Evolutionary conservation across 2,113 vertebrate genomes (phyloP).

Genomic region (Marmota monax): DNA sequence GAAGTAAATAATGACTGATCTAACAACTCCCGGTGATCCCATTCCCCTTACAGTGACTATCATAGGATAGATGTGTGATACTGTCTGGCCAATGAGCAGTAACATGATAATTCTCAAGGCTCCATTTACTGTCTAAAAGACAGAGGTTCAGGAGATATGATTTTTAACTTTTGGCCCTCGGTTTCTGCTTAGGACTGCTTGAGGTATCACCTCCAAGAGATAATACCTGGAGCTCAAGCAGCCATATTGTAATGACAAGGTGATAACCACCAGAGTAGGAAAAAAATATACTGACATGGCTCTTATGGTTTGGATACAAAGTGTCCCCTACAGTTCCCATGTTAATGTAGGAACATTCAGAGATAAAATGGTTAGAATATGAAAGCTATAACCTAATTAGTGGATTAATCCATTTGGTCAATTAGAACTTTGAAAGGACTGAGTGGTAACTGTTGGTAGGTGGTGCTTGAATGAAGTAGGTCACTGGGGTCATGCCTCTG

Average conservation of each 20-base stretch:
- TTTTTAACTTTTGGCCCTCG: not conserved
- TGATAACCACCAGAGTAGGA: not conserved
- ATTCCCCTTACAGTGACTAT: not conserved
- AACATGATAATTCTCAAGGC: not conserved
- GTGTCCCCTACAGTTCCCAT: too few species aligned
- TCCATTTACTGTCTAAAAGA: not conserved
- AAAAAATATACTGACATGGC: not conserved
- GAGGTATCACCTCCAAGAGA: too few species aligned
- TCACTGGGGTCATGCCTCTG: too few species aligned
- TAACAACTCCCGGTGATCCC: not conserved
- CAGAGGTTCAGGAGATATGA: not conserved
- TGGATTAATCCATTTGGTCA: too few species aligned
- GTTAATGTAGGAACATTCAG: too few species aligned
- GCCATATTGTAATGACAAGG: conserved; percentile 2
- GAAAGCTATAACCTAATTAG: too few species aligned
- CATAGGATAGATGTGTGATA: not conserved
- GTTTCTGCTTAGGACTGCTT: not conserved
- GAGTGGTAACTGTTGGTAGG: too few species aligned
- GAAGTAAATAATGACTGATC: not conserved
- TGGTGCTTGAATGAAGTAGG: too few species aligned
- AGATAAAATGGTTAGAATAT: too few species aligned
- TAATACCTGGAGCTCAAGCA: not conserved
- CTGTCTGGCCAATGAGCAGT: not conserved
- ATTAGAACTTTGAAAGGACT: too few species aligned
- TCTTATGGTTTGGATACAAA: not conserved